phyloP scores from a whole-genome alignment of 2,797 vertebrate genomes.

The Helarctos malayanus region DNA sequence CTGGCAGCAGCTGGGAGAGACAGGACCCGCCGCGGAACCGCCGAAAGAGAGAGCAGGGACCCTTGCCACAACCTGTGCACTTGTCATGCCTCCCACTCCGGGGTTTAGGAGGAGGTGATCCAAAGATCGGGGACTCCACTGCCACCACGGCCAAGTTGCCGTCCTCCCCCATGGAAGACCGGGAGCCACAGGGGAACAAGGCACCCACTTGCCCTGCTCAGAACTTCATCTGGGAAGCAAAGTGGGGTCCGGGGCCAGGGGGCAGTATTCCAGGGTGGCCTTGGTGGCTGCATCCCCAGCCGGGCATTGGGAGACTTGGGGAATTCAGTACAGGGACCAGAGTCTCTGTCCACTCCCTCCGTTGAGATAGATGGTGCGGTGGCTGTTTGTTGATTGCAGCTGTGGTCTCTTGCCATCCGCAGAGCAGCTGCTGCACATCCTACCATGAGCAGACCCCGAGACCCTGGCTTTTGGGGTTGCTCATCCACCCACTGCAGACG shows the following conservation, averaged over 20 bases:
- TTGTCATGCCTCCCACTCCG: background rate
- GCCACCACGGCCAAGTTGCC: background rate
- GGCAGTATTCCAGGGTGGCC: background rate
- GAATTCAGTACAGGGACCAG: background rate
- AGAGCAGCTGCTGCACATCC: background rate
- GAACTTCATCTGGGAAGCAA: background rate
- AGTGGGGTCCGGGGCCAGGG: rapidly evolving
- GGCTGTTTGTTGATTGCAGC: background rate
- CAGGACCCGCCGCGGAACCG: rapidly evolving
- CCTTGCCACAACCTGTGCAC: background rate
- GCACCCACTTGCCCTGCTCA: background rate
- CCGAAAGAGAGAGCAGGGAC: background rate
- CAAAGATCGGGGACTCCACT: background rate
- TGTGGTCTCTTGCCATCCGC: background rate
- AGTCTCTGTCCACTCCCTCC: background rate
- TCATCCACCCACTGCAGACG: background rate
- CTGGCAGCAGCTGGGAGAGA: background rate
- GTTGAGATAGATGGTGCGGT: background rate
- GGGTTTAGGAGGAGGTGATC: background rate
- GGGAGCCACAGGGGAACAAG: background rate
- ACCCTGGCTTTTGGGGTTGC: background rate
- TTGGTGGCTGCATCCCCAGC: background rate
- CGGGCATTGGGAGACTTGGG: background rate
- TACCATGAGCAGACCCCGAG: background rate
- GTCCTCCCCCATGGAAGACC: background rate